phyloP scores from a whole-genome alignment of 92 coral and sea anemone genomes.

The Blastomussa wellsi region DNA sequence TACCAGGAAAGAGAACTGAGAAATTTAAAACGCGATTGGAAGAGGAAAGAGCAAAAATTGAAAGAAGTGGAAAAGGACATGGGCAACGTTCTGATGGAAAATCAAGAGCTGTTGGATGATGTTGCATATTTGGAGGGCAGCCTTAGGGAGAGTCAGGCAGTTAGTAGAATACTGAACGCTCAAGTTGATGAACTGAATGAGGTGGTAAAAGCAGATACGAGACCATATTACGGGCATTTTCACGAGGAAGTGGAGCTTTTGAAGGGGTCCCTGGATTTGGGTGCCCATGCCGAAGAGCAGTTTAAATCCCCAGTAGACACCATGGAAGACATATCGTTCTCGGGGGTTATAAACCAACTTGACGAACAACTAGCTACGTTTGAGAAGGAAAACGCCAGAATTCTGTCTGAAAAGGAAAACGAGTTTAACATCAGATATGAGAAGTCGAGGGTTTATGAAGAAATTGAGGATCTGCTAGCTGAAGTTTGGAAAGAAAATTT shows the following conservation, averaged over 20 bases:
- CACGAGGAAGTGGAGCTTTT: constrained; percentile 19
- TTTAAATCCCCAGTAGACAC: not conserved
- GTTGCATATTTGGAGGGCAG: constrained; percentile 2
- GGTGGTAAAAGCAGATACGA: not conserved
- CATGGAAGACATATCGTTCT: not conserved
- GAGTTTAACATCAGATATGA: not conserved
- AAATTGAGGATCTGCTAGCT: not conserved
- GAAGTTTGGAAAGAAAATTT: not conserved
- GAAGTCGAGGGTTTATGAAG: not conserved
- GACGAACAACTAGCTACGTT: not conserved
- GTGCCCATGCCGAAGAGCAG: not conserved
- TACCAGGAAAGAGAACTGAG: constrained; percentile 27
- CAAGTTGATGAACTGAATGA: not conserved
- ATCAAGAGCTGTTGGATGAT: not conserved
- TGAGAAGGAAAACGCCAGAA: not conserved
- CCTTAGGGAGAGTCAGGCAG: not conserved
- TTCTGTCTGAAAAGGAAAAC: not conserved
- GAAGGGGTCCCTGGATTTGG: constrained; percentile 13
- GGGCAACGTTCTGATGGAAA: not conserved
- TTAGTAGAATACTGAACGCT: not conserved
- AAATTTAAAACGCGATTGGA: constrained; percentile 16
- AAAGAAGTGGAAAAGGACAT: not conserved
- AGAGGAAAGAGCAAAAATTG: constrained; percentile 18
- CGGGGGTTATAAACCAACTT: not conserved
- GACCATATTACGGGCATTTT: not conserved